A percentile compares a stretch with the other conserved stretches of the same genome.
These are phyloP conservation scores for Drosophila serrata DNA, from an alignment of 1,140 invertebrate species.

Conservation along the genomic window DNA sequence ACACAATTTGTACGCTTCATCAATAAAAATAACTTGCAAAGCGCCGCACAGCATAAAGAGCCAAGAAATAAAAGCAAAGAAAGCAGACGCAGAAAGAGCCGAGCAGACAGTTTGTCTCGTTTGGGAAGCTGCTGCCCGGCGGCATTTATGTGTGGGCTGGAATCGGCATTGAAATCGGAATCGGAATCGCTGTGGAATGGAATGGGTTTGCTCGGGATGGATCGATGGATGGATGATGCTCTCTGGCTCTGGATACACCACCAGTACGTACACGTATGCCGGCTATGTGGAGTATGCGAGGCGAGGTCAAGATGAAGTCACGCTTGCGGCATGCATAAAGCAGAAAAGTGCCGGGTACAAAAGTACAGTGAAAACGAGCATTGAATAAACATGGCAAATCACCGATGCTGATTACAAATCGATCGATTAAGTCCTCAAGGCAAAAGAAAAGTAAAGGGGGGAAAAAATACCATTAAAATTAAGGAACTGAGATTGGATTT, in stretches of 20 bases:
- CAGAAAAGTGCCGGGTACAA: background rate
- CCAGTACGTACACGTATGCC: slow-evolving; percentile 42
- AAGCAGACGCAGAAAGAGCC: slow-evolving; percentile 20
- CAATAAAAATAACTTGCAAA: slow-evolving; percentile 80
- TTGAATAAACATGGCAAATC: slow-evolving; percentile 36
- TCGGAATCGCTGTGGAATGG: slow-evolving; percentile 29
- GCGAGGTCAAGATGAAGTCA: slow-evolving; percentile 81
- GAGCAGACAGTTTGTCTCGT: slow-evolving; percentile 72
- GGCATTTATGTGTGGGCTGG: slow-evolving; percentile 59
- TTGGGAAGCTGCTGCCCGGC: slow-evolving; percentile 31
- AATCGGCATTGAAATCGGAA: slow-evolving; percentile 18
- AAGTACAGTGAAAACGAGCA: slow-evolving; percentile 43
- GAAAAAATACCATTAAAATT: background rate
- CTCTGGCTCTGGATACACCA: slow-evolving; percentile 19
- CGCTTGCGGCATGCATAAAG: slow-evolving; percentile 65
- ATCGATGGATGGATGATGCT: slow-evolving; percentile 18
- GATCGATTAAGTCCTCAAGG: slow-evolving; percentile 14
- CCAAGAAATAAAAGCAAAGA: slow-evolving; percentile 19
- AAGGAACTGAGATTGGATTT: background rate
- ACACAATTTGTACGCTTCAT: slow-evolving; percentile 68
- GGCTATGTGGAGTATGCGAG: slow-evolving; percentile 38
- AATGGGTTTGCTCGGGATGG: slow-evolving; percentile 26
- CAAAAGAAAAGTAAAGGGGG: background rate
- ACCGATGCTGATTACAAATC: slow-evolving; percentile 24
- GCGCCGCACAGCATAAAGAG: slow-evolving; percentile 32